Conservation (phyloP, 2,113 vertebrate genomes). For the Gobius niger region DNA sequence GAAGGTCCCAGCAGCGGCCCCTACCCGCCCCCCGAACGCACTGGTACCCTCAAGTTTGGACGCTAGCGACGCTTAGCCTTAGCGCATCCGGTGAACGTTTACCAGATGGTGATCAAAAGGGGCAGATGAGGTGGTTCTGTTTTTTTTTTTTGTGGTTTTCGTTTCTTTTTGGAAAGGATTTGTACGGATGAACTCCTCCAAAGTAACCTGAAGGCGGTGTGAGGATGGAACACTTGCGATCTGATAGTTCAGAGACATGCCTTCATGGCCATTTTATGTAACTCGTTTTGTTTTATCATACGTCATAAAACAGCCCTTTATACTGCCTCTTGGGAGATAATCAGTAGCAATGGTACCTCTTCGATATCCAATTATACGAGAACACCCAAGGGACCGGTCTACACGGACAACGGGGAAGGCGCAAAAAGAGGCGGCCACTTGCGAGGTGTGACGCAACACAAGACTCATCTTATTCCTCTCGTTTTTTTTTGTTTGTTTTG, state of each 20-base stretch:
- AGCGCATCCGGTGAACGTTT: constrained; percentile 23
- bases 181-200: constrained; percentile 36
- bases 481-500: constrained; percentile 28
- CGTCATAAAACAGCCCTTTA: constrained; percentile 30
- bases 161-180: constrained; percentile 33
- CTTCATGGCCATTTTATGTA: constrained; percentile 31
- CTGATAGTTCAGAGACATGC: constrained; percentile 31
- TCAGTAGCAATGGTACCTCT: constrained; percentile 38
- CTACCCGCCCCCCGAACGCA: constrained; percentile 68
- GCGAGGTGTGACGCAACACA: constrained; percentile 40
- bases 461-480: constrained; percentile 46
- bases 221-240: constrained; percentile 24
- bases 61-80: constrained; percentile 57
- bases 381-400: constrained; percentile 37
- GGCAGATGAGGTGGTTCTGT: constrained; percentile 52
- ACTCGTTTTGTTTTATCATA: constrained; percentile 26
- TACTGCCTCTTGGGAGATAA: constrained; percentile 36
- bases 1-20: constrained; percentile 59
- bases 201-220: constrained; percentile 14
- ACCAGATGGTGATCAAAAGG: constrained; percentile 48
- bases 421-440: constrained; percentile 55
- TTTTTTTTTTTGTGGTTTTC: constrained; percentile 15
- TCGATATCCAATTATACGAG: constrained; percentile 33
- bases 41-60: constrained; percentile 77
- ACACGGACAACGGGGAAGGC: constrained; percentile 53